Evolutionary conservation across 2,888 invertebrate genomes (phyloP), one percentile per base, ranked within the genome.

Genomic region (Coelogynopora nodosa): DNA sequence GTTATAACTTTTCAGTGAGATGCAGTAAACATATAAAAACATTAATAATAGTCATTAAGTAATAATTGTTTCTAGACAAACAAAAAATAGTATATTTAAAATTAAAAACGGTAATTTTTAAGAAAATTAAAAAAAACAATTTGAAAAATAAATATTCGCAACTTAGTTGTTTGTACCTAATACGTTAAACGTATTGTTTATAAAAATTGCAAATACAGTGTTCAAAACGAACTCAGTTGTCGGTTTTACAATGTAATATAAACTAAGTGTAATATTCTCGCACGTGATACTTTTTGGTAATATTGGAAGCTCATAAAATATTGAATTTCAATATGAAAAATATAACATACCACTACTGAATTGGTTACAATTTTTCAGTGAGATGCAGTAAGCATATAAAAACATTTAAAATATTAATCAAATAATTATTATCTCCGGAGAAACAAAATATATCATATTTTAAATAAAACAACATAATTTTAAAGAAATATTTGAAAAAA

Each of bases 1-100:
- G 74, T 74, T 74, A 74, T 74, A 74, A 74, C 23, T 74, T 74
- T 26, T 49, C 49, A 49, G 49, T 49, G 49, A 49, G 49, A 49
- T 49, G 27, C 74, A 74, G 74, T 74, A 74, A 74, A 26, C 74
- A 74, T 74, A 74, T 74, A 74, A 74, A 74, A 74, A 74, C 74
- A 26, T 49, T 49, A 49, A 49, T 74, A 74, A 74, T 74, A 74
- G 74, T 74, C 5, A 74, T 74, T 26, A 74, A 74, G 74, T 74
- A 74, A 74, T 74, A 74, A 74, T 74, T 74, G 23, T 74, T 23
- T 74, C 74, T 26, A 26, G 74, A 74, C 2, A 74, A 74, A 26
- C 49, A 49, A 49, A n/a, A n/a, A n/a, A 10, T 49, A 49, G 5
- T 74, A 74, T 74, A 74, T 74, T 74, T 74, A n/a, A 74, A 74